A percentile compares a stretch with the other conserved stretches of the same genome.
Evolutionary conservation across 2,113 vertebrate genomes (phyloP).

Genomic region (Crocuta crocuta): DNA sequence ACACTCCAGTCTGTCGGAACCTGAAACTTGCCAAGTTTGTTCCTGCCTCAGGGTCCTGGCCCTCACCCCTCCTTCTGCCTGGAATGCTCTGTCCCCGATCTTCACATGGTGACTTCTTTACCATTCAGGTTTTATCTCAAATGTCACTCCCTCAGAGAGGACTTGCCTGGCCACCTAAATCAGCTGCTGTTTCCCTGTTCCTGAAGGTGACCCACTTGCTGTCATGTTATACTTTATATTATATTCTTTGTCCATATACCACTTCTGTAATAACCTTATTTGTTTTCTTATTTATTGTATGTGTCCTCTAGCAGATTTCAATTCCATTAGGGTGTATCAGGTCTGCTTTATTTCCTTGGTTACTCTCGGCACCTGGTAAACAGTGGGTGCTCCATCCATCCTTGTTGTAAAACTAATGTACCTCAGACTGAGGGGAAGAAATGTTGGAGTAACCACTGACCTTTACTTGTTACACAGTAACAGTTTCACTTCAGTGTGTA

Average conservation of each 20-base stretch:
- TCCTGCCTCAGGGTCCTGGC: conserved; percentile 43
- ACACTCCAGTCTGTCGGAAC: conserved; percentile 17
- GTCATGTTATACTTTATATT: background rate
- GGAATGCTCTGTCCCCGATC: conserved; percentile 38
- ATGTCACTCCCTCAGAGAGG: background rate
- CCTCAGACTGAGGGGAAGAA: background rate
- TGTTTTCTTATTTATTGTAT: background rate
- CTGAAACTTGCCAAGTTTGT: background rate
- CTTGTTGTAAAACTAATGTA: conserved; percentile 8
- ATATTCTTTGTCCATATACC: background rate
- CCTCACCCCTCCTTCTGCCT: background rate
- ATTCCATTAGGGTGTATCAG: background rate
- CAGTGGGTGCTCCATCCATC: background rate
- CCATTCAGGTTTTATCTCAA: background rate
- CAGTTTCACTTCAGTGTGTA: background rate
- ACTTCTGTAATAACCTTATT: background rate
- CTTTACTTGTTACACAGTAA: background rate
- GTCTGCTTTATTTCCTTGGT: background rate
- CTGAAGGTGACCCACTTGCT: background rate
- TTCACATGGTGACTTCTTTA: background rate
- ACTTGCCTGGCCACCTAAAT: background rate
- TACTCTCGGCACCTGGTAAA: background rate
- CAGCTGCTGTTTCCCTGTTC: background rate
- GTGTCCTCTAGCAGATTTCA: background rate
- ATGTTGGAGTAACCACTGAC: background rate